A percentile compares a stretch with the other conserved stretches of the same genome.
phyloP scores from a whole-genome alignment of 2,797 vertebrate species.

The Scolopax bukidnonensis region DNA sequence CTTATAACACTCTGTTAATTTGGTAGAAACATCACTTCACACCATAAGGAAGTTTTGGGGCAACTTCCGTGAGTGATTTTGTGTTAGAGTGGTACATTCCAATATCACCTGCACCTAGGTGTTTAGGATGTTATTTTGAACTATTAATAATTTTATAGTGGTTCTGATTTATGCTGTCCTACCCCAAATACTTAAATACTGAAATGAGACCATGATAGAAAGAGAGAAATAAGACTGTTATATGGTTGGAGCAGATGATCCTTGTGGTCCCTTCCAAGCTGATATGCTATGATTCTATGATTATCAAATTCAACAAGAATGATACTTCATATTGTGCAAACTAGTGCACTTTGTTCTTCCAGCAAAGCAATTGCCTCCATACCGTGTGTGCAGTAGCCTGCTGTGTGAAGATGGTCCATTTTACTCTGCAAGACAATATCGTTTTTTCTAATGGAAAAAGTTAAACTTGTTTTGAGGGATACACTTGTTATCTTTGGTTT shows the following conservation, averaged over 20 bases:
- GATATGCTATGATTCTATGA: neutral
- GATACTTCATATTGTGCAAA: neutral
- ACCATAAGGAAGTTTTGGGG: neutral
- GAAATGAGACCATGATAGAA: neutral
- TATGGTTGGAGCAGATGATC: neutral
- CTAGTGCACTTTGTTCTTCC: neutral
- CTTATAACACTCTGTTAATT: neutral
- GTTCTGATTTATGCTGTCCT: neutral
- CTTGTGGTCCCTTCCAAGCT: neutral
- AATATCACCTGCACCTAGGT: neutral
- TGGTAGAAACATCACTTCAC: neutral
- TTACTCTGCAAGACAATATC: neutral
- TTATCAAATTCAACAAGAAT: neutral
- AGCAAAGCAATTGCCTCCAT: neutral
- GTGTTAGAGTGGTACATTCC: neutral
- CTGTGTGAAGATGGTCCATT: neutral
- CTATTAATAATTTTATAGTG: neutral
- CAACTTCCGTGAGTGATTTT: neutral
- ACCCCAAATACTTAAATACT: neutral
- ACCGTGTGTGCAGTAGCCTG: neutral
- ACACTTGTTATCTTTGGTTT: neutral
- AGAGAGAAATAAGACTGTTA: neutral
- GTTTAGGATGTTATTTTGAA: neutral
- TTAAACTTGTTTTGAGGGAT: neutral
- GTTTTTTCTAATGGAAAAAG: neutral